These are phyloP conservation scores for Cacoxenus indagator DNA, from an alignment of 2,888 invertebrate genomes.

Conservation along the genomic window DNA sequence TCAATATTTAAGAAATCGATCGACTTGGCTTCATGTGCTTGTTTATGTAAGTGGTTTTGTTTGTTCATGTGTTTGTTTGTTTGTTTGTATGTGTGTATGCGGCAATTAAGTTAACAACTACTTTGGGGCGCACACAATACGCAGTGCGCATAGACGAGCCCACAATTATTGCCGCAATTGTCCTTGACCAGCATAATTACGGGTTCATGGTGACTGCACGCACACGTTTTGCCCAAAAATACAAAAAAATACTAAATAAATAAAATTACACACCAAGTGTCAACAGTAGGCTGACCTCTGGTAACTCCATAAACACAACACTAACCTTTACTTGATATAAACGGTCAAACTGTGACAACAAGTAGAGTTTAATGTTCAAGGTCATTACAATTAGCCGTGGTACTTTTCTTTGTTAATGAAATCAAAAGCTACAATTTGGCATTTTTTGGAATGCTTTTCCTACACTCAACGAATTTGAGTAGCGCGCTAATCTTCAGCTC, in stretches of 20 bases:
- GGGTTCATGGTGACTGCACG: background rate
- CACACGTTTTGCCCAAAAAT: background rate
- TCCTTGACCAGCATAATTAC: constrained; percentile 21
- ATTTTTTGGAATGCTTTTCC: too few relatives aligned
- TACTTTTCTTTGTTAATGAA: too few relatives aligned
- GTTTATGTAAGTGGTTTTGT: background rate
- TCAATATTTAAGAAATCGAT: background rate
- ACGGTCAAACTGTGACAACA: background rate
- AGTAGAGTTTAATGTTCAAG: too few relatives aligned
- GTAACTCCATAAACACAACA: too few relatives aligned
- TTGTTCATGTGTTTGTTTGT: background rate
- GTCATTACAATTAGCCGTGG: too few relatives aligned
- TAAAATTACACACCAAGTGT: background rate
- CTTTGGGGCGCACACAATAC: constrained; percentile 6
- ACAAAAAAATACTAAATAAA: background rate
- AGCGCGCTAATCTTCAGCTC: too few relatives aligned
- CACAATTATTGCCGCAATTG: constrained; percentile 7
- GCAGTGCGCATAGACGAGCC: background rate
- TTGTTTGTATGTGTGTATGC: background rate
- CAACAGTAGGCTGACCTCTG: background rate
- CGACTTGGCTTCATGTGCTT: background rate
- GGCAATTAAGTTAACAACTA: constrained; percentile 16
- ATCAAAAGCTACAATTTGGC: too few relatives aligned
- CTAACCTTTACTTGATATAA: background rate
- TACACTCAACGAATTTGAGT: too few relatives aligned